Evolutionary conservation across 2,797 vertebrate genomes (phyloP).

Genomic region (Paratrypauchen microcephalus): DNA sequence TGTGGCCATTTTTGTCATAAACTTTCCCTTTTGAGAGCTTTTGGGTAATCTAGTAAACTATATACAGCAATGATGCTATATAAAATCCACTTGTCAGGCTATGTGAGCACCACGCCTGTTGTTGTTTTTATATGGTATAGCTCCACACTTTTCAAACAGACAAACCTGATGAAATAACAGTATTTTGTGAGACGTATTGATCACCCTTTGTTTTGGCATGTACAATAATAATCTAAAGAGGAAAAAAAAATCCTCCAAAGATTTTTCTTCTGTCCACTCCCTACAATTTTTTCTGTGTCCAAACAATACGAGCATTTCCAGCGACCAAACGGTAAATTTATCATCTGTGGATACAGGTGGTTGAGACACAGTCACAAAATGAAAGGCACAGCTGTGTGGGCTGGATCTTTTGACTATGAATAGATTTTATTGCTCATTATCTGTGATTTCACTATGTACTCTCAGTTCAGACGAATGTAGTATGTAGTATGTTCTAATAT

Average conservation of each 20-base stretch:
- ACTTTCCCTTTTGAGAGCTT: too few species aligned
- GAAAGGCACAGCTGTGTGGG: neutral
- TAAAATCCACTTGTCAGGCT: too few species aligned
- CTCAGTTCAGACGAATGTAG: neutral
- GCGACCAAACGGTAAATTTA: neutral
- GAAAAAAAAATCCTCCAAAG: neutral
- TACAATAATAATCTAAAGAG: conserved; percentile 60
- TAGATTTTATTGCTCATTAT: neutral
- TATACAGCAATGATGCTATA: too few species aligned
- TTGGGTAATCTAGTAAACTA: too few species aligned
- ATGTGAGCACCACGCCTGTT: too few species aligned
- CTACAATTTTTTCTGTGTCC: neutral
- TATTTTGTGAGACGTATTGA: too few species aligned
- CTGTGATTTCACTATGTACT: too few species aligned
- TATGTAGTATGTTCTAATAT: neutral
- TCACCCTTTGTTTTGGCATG: conserved; percentile 19
- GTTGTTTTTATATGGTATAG: too few species aligned
- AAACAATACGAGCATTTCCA: neutral
- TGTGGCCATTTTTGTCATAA: too few species aligned
- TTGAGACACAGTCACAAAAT: neutral
- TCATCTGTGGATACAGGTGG: conserved; percentile 4
- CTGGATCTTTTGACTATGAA: neutral
- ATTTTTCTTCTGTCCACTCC: conserved; percentile 29
- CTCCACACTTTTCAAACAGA: too few species aligned
- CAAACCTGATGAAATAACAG: too few species aligned